A percentile compares a stretch with the other conserved stretches of the same genome.
Conservation (phyloP, 2,888 invertebrate species). For the Entomobrya multifasciata region DNA sequence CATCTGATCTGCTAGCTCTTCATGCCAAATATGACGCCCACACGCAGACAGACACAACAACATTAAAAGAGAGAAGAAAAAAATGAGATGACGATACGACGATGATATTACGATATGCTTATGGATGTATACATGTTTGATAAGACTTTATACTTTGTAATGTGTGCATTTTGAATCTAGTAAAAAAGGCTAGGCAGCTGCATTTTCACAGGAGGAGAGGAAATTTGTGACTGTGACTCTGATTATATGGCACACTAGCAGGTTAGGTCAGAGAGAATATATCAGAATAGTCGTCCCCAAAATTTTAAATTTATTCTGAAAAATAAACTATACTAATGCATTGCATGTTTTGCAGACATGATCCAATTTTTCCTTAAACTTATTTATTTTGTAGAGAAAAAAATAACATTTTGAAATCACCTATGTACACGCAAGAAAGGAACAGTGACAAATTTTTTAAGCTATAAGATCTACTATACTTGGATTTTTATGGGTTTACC, state of each 20-base stretch:
- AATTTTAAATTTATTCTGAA: background rate
- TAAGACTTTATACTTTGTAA: background rate
- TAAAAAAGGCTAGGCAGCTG: background rate
- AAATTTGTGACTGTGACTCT: background rate
- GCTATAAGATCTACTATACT: no score
- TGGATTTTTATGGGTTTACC: no score
- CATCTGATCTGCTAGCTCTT: conserved; percentile 29
- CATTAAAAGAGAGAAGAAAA: background rate
- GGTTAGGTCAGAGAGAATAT: no score
- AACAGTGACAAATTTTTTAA: no score
- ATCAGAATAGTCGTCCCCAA: no score
- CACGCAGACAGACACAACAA: conserved; percentile 54
- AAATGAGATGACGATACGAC: conserved; percentile 28
- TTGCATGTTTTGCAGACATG: background rate
- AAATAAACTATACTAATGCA: background rate
- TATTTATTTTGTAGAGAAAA: background rate
- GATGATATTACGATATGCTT: background rate
- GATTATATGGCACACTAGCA: background rate
- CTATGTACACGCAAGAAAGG: no score
- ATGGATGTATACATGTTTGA: background rate
- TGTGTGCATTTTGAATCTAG: background rate
- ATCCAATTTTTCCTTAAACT: background rate
- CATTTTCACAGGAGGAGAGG: background rate
- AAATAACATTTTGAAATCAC: background rate
- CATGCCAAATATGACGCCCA: conserved; percentile 64